These are phyloP conservation scores for Ploceus nigricollis DNA, from an alignment of 2,113 vertebrate species.

Conservation along the genomic window DNA sequence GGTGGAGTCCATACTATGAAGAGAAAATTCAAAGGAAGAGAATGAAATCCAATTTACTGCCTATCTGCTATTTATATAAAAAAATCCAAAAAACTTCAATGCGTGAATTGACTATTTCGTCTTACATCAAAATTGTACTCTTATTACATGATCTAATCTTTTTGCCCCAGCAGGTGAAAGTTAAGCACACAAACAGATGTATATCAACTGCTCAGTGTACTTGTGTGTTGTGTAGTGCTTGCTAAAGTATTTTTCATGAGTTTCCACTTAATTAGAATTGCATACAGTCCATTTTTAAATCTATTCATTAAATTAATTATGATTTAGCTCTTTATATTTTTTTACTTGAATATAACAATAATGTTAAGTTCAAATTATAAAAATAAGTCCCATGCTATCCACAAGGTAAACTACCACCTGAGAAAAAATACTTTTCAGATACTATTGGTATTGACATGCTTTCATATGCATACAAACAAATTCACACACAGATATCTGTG, in stretches of 20 bases:
- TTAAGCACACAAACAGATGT: neutral
- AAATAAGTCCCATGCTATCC: accelerated
- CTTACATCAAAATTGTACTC: neutral
- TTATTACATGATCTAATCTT: accelerated
- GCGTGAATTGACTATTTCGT: neutral
- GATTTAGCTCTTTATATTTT: neutral
- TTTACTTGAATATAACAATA: neutral
- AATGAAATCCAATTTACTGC: neutral
- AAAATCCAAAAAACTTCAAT: neutral
- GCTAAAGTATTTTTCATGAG: neutral
- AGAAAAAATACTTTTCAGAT: neutral
- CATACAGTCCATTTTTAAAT: accelerated
- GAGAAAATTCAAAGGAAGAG: neutral
- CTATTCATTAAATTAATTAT: neutral
- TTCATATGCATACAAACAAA: neutral
- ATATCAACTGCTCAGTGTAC: neutral
- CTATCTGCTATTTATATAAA: neutral
- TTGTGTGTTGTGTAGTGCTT: neutral
- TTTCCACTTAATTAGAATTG: neutral
- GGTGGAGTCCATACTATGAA: neutral
- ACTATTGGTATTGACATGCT: neutral
- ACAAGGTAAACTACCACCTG: neutral
- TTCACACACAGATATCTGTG: neutral
- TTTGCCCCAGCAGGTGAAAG: neutral
- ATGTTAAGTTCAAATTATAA: neutral